phyloP scores from a whole-genome alignment of 2,888 invertebrate species.

The Lasioglossum villosulum region DNA sequence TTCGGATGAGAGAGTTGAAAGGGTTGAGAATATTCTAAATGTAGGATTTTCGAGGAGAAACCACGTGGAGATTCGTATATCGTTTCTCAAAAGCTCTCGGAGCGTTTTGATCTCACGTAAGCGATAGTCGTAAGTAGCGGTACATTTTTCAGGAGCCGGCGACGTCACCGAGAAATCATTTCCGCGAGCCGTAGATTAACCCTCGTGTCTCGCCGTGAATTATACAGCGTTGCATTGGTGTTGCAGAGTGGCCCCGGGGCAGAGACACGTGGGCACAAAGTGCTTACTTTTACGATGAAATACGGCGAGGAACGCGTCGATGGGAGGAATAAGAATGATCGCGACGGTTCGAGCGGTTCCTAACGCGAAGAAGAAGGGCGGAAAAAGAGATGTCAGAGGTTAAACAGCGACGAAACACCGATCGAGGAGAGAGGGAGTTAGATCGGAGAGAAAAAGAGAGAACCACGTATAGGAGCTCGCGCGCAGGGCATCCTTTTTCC shows the following conservation, averaged over 20 bases:
- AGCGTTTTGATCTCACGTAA: not conserved
- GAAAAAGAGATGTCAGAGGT: not conserved
- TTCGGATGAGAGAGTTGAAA: not conserved
- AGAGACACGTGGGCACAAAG: conserved; percentile 7
- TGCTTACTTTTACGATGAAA: conserved; percentile 8
- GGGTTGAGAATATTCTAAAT: not conserved
- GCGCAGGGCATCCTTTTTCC: conserved; percentile 48
- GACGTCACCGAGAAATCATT: conserved; percentile 15
- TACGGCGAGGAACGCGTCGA: not conserved
- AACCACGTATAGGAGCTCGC: conserved; percentile 12
- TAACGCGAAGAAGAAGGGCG: not conserved
- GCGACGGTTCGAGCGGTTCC: not conserved
- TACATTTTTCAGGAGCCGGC: not conserved
- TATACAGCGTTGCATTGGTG: conserved; percentile 7
- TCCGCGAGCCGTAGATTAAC: conserved; percentile 7
- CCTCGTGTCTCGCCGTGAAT: conserved; percentile 3
- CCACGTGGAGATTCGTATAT: not conserved
- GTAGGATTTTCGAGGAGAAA: not conserved
- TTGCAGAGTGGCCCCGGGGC: conserved; percentile 9
- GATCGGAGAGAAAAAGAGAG: not conserved
- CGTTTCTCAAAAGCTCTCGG: not conserved
- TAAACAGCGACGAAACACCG: not conserved
- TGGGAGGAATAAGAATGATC: not conserved
- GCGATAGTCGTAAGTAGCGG: not conserved
- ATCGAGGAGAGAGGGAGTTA: not conserved